Base-by-base conservation (phyloP, 2,797 vertebrate genomes). In the Myotis findleyi region DNA sequence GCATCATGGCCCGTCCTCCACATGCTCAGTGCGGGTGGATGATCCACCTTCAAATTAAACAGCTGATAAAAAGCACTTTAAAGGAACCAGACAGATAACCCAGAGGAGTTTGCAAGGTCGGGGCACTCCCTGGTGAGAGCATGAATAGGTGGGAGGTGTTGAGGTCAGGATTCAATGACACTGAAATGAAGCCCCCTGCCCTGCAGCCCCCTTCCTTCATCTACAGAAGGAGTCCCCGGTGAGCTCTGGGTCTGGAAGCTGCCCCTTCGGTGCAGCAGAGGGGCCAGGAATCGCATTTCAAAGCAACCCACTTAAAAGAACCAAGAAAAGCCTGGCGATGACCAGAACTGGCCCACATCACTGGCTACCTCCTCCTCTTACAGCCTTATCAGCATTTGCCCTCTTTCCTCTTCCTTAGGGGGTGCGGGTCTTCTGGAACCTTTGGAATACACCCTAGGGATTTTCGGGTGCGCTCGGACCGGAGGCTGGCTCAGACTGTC, bases 111-210 rank as follows among this genome's bases (percentile, higher is more conserved):
- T 86, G 90, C 87, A 95, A 94, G 97, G 94, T 94, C 90, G 55
- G 69, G 75, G 64, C 75, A 73, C 59, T 94, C 96, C 84, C 87
- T 1, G 23, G 59, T 49, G 71, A 72, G 86, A 57, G 55, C 23
- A 5, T 88, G 92, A 96, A 94, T 90, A 76, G 87, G 36, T 95
- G 85, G 94, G 94, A 96, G 96, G 94, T 92, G 90, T 80, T 8
- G 82, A 96, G 94, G 96, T 96, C 97, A 94, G 93, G 91, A 92
- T 93, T 96, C 95, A 97, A 92, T 13, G 83, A 84, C 94, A 44
- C 76, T 73, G 30, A 76, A 87, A 80, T 13, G 84, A 79, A 90
- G 71, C 73, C 64, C 64, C 49, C 72, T 71, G 41, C 47, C 62
- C 41, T 20, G 79, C 69, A 38, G 18, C 72, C 64, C 33, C 47